Conservation (phyloP, 2,888 invertebrate species). For the Liposcelis brunnea region DNA sequence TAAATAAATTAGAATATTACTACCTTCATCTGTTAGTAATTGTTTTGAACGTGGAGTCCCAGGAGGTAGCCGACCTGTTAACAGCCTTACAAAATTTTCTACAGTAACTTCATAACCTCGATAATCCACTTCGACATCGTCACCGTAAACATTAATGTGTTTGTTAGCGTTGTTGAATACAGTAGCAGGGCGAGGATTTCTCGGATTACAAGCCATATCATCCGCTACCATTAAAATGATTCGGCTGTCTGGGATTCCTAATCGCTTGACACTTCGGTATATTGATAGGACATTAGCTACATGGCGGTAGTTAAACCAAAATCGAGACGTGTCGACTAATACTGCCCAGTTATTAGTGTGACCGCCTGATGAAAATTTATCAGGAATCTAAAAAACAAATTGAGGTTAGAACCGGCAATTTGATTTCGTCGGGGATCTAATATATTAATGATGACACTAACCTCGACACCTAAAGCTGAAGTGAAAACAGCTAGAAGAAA, state of each 20-base stretch:
- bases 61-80: constrained; percentile 83
- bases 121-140: constrained; percentile 98
- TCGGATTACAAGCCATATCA: constrained; percentile 97
- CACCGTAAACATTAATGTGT: constrained; percentile 96
- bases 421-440: no score
- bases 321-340: constrained; percentile 91
- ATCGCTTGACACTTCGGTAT: constrained; percentile 90
- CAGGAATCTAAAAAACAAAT: constrained; percentile 27
- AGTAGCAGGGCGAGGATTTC: constrained; percentile 93
- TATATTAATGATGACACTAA: no score
- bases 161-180: constrained; percentile 97
- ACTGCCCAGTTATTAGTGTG: constrained; percentile 99
- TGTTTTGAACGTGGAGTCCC: constrained; percentile 92
- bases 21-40: constrained; percentile 86
- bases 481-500: no score
- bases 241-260: constrained; percentile 97
- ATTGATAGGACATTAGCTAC: constrained; percentile 97
- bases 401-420: not conserved
- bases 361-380: constrained; percentile 40
- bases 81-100: constrained; percentile 89
- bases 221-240: constrained; percentile 99
- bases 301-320: constrained; percentile 99
- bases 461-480: no score
- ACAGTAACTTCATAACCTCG: constrained; percentile 92
- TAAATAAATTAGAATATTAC: constrained; percentile 90